phyloP scores from a whole-genome alignment of 2,888 invertebrate species.

The Aspidiotus destructor region DNA sequence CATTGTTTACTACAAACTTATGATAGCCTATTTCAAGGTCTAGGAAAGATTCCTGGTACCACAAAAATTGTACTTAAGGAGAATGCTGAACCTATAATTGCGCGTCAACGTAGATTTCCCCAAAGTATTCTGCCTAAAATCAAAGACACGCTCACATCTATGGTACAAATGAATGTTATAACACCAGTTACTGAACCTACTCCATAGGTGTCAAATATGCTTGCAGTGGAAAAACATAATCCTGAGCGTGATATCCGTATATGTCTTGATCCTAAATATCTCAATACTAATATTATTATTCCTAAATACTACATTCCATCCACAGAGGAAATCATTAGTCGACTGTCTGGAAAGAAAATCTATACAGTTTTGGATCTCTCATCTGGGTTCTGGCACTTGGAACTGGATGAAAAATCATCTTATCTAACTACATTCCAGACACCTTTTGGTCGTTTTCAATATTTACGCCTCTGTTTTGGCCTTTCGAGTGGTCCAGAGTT shows the following conservation, averaged over 20 bases:
- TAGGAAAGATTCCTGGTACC: constrained; percentile 4
- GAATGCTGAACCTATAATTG: neutral
- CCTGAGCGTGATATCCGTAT: neutral
- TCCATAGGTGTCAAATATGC: neutral
- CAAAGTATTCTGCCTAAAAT: neutral
- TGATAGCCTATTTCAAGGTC: neutral
- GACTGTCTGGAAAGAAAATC: neutral
- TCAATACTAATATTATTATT: neutral
- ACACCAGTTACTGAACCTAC: constrained; percentile 4
- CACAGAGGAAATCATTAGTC: neutral
- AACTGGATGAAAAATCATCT: constrained; percentile 35
- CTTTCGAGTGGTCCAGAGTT: constrained; percentile 35
- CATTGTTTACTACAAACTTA: too few species aligned
- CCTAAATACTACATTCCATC: neutral
- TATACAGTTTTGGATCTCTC: neutral
- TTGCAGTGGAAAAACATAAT: constrained; percentile 1
- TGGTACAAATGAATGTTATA: neutral
- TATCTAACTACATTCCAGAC: constrained; percentile 36
- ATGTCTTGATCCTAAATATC: constrained; percentile 2
- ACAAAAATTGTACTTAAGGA: neutral
- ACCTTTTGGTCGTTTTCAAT: constrained; percentile 37
- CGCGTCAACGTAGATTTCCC: neutral
- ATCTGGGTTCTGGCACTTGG: constrained; percentile 29
- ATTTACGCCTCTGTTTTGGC: constrained; percentile 36
- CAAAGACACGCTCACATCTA: constrained; percentile 1